Base-by-base conservation (phyloP, 2,888 invertebrate species). In the Pollenia angustigena region DNA sequence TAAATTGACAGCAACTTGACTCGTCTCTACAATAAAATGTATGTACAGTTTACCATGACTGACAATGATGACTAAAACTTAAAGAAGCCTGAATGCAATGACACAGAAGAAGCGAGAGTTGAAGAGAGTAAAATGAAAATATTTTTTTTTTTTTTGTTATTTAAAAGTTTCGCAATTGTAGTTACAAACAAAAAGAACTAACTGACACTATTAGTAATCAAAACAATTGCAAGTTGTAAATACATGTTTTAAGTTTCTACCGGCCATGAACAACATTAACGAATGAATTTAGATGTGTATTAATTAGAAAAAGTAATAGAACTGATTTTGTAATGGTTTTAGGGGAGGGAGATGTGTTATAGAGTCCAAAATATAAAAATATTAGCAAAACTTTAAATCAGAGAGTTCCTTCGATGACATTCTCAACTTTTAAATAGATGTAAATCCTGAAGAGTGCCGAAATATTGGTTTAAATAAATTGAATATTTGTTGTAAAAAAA, bases 1-100 rank as follows among this genome's bases (percentile, higher is more conserved):
- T 91, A 92, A 92, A 91, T 91, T 91, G 91, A 91, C 92, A 92
- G 92, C 90, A 90, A 90, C 91, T 91, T 91, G 91, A 90, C 91
- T 91, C 88, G 90, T 90, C 89, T 90, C 78, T 75, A 46, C 75
- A 85, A 81, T 75, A 79, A 81, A 85, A 85, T 81, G 44, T 68
- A 82, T 66, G 81, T 85, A 84, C 81, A 82, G 79, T 85, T 78
- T 74, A 71, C 69, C 75, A 32, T 87, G 81, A 84, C 81, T 87
- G 87, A 87, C 81, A 85, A 85, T 76, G 87, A 87, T 58, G 85
- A 85, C 81, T 78, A 78, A 60, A 81, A 80, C 71, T 71, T 78
- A 56, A 69, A 44, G 56, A 32, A 68, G 76, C 71, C 62, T 44
- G 32, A 69, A 58, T 9, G 44, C 60, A 18, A 56, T 46, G 66